A percentile compares a stretch with the other conserved stretches of the same genome.
These are phyloP conservation scores for Apamea monoglypha DNA, from an alignment of 2,888 invertebrate genomes.

Conservation along the genomic window DNA sequence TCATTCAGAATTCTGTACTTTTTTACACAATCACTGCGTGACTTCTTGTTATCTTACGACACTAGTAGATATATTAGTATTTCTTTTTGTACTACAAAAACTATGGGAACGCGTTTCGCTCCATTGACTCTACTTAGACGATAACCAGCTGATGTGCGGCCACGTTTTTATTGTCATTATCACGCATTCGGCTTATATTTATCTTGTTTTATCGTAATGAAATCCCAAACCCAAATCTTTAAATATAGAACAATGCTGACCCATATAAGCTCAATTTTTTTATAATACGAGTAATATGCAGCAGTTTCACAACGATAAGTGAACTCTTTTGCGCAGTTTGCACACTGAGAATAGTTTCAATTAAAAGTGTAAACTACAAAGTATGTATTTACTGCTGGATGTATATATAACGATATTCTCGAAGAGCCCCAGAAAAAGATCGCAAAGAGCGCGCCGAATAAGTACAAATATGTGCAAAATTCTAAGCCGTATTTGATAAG, in stretches of 20 bases:
- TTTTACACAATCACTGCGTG: background rate
- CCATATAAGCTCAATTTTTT: slow-evolving; percentile 10
- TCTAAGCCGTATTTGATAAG: slow-evolving; percentile 77
- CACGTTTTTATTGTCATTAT: slow-evolving; percentile 28
- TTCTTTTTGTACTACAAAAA: slow-evolving; percentile 10
- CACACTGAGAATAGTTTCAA: slow-evolving; percentile 12
- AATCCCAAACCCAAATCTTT: slow-evolving; percentile 15
- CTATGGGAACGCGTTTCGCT: slow-evolving; percentile 23
- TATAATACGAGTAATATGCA: slow-evolving; percentile 20
- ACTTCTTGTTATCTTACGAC: slow-evolving; percentile 10
- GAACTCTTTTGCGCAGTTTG: slow-evolving; percentile 8
- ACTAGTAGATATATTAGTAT: slow-evolving; percentile 21
- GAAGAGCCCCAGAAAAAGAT: slow-evolving; percentile 33
- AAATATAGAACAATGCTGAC: slow-evolving; percentile 42
- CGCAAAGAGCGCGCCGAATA: slow-evolving; percentile 50
- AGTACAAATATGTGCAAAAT: slow-evolving; percentile 68
- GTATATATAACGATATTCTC: slow-evolving; percentile 4
- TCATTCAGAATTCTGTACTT: slow-evolving; percentile 4
- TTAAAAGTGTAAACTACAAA: slow-evolving; percentile 9
- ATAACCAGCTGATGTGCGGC: slow-evolving; percentile 17
- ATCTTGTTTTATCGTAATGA: slow-evolving; percentile 43
- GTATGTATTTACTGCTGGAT: background rate
- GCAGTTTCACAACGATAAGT: slow-evolving; percentile 29
- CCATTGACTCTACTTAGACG: slow-evolving; percentile 16
- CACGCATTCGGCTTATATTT: slow-evolving; percentile 18